Evolutionary conservation across 2,797 vertebrate genomes (phyloP).

Genomic region (Tachyglossus aculeatus): DNA sequence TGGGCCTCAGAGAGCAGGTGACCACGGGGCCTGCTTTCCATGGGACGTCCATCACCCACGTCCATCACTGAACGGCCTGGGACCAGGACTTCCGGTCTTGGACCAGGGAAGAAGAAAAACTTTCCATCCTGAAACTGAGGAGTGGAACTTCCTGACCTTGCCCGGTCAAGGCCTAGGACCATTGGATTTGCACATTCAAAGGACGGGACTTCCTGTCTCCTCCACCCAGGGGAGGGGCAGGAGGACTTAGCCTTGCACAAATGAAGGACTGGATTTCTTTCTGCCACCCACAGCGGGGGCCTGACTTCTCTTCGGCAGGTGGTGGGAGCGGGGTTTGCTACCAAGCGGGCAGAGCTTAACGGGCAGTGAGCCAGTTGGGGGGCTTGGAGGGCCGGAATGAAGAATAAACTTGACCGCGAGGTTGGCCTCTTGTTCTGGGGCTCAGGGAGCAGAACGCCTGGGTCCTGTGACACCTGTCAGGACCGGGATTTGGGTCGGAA

Average conservation of each 20-base stretch:
- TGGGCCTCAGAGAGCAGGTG: too few relatives aligned
- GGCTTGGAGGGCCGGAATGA: neutral
- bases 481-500: neutral
- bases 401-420: neutral
- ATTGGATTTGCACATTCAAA: fast-evolving
- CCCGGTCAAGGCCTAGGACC: neutral
- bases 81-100: neutral
- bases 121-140: neutral
- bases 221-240: neutral
- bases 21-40: too few relatives aligned
- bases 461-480: neutral
- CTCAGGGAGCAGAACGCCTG: neutral
- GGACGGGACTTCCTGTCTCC: neutral
- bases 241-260: neutral
- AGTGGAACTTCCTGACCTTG: neutral
- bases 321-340: neutral
- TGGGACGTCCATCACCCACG: too few relatives aligned
- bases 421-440: neutral
- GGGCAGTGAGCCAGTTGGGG: neutral
- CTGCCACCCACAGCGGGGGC: neutral
- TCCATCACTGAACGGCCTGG: too few relatives aligned
- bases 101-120: neutral
- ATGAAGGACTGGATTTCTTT: neutral
- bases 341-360: neutral
- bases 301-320: neutral